Base-by-base conservation (phyloP, 2,888 invertebrate genomes). In the Lomographa bimaculata region DNA sequence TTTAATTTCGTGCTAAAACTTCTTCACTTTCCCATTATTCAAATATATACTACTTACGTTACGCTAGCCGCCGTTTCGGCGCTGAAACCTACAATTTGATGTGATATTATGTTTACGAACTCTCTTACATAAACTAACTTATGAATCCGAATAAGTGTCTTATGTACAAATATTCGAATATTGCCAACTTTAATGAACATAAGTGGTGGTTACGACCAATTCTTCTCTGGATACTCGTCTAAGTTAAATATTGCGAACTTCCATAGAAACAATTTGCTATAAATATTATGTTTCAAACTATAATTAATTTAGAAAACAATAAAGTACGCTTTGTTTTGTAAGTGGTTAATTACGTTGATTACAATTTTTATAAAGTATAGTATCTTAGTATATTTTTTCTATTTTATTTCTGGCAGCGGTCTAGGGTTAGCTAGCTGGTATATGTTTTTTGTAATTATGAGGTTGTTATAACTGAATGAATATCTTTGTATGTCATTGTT, bases 21-120 rank as follows among this genome's bases (percentile, higher is more conserved):
- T 19, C 20, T 36, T 37, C 23, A 43, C 19, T 27, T 23, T 23
- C 10, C 21, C 36, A 43, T 43, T 43, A 43, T 43, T 43, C 27
- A 43, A 28, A 43, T 37, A 9, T 8, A 18, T 18, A 20, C 17
- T 18, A 33, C 36, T 43, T 27, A 26, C 30, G 42, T 43, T 32
- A 7, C 32, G 35, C 30, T 36, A 14, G 4, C 5, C 10, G 6
- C 8, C 7, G 2, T 21, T 36, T 36, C 10, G 32, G 24, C n/a
- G n/a, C 21, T 17, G 10, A 33, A 32, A 23, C 5, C 9, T 27
- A 19, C 19, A 23, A 27, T 32, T 43, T 43, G 14, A n/a, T 26
- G 17, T 7, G 8, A 24, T 5, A 30, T 16, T 26, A 16, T 25
- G 25, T 26, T 30, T 35, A 30, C 41, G 29, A 12, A 20, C 8